Conservation (phyloP, 2,113 vertebrate genomes). For the Hucho hucho region DNA sequence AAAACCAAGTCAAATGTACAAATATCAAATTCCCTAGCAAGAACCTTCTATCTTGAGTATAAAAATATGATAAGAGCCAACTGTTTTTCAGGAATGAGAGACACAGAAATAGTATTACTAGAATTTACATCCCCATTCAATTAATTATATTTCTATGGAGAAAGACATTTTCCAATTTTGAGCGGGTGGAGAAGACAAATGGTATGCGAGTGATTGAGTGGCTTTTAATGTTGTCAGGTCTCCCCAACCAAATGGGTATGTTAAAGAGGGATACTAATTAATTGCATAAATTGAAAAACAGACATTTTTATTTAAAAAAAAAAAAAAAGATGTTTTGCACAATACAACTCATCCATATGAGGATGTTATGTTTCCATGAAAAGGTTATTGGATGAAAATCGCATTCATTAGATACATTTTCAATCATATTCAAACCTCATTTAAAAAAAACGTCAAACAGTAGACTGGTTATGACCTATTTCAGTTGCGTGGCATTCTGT, state of each 20-base stretch:
- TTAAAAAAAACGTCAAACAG: conserved; percentile 10
- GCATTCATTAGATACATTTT: too few relatives aligned
- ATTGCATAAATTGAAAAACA: neutral
- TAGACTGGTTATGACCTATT: neutral
- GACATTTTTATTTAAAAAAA: too few relatives aligned
- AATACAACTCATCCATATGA: neutral
- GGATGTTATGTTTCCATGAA: neutral
- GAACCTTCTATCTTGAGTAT: neutral
- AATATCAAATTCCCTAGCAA: neutral
- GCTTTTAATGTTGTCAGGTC: neutral
- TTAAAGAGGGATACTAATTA: neutral
- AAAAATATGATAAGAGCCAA: neutral
- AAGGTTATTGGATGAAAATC: neutral
- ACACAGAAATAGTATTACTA: neutral
- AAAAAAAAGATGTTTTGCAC: neutral
- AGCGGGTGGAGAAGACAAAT: neutral
- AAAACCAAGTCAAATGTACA: conserved; percentile 8
- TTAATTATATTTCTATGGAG: too few relatives aligned
- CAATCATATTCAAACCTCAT: conserved; percentile 1
- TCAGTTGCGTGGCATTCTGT: neutral
- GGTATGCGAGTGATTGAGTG: neutral
- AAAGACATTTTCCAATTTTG: neutral
- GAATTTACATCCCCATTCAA: too few relatives aligned
- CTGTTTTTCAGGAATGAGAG: neutral
- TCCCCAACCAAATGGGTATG: neutral